These are phyloP conservation scores for Palythoa grandiflora DNA, from an alignment of 92 coral and sea anemone species.

Conservation along the genomic window DNA sequence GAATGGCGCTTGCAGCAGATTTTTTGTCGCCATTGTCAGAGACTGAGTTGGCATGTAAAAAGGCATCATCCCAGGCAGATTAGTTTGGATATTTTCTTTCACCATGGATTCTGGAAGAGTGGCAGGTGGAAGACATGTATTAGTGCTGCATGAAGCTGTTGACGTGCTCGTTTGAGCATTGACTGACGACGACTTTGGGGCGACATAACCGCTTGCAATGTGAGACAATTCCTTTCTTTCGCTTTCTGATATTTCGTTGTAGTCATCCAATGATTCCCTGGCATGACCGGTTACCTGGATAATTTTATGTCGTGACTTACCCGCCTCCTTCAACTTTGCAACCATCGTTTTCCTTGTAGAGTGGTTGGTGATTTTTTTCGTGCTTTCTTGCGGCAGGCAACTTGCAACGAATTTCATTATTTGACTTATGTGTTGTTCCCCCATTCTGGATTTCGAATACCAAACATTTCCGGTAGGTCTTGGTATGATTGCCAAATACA, in stretches of 20 bases:
- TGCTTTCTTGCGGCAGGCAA: constrained; percentile 38
- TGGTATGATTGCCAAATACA: constrained; percentile 15
- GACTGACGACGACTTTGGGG: not conserved
- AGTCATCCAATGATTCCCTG: constrained; percentile 70
- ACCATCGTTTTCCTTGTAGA: constrained; percentile 67
- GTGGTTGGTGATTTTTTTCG: constrained; percentile 65
- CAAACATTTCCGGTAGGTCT: constrained; percentile 34
- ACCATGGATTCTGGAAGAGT: constrained; percentile 15
- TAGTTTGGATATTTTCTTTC: constrained; percentile 6
- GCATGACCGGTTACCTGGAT: constrained; percentile 76
- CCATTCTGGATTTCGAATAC: constrained; percentile 71
- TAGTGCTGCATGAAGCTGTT: constrained; percentile 24
- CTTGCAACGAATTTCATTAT: constrained; percentile 62
- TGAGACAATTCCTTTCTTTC: constrained; percentile 63
- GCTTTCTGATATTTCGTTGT: constrained; percentile 56
- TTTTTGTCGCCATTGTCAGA: constrained; percentile 39
- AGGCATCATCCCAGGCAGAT: not conserved
- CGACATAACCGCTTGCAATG: constrained; percentile 64
- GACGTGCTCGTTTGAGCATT: constrained; percentile 3
- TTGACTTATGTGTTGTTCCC: constrained; percentile 59
- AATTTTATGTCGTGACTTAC: constrained; percentile 67
- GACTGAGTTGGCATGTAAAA: not conserved
- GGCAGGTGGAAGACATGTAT: not conserved
- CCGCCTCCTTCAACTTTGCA: constrained; percentile 62
- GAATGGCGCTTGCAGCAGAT: constrained; percentile 35